Evolutionary conservation across 2,113 vertebrate species (phyloP).

Genomic region (Fregetta grallaria): DNA sequence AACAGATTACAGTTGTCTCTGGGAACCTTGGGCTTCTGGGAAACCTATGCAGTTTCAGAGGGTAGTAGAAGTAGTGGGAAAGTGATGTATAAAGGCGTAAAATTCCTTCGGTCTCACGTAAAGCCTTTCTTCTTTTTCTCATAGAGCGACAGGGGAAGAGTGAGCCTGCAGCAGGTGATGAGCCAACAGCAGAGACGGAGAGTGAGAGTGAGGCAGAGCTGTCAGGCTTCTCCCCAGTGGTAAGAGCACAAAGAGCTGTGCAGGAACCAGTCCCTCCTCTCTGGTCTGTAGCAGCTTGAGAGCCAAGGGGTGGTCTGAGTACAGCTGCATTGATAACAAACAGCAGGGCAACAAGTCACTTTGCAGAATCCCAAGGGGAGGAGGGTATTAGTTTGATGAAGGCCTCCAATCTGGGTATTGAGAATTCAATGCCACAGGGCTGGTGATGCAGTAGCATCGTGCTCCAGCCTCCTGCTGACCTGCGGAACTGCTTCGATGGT

Average conservation of each 20-base stretch:
- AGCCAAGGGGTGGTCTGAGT: not conserved
- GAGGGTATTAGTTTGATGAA: not conserved
- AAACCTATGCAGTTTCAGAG: not conserved
- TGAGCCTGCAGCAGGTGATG: constrained; percentile 83
- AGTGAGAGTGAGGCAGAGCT: constrained; percentile 97
- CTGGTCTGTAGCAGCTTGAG: not conserved
- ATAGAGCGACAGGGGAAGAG: constrained; percentile 83
- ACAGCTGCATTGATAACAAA: not conserved
- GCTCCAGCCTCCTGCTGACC: not conserved
- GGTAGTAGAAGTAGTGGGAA: not conserved
- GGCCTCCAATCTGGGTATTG: not conserved
- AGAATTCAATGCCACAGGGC: not conserved
- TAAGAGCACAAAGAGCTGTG: constrained; percentile 61
- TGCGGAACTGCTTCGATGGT: not conserved
- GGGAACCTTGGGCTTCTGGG: not conserved
- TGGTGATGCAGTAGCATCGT: not conserved
- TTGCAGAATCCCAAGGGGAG: not conserved
- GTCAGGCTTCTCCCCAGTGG: constrained; percentile 91
- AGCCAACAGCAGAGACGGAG: constrained; percentile 91
- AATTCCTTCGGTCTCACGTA: not conserved
- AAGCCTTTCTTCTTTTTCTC: not conserved
- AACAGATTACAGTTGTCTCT: not conserved
- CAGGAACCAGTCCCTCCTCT: not conserved
- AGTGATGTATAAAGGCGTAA: not conserved
- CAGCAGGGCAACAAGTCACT: not conserved